Evolutionary conservation across 2,888 invertebrate species (phyloP).

Genomic region (Drosophila suboccidentalis): DNA sequence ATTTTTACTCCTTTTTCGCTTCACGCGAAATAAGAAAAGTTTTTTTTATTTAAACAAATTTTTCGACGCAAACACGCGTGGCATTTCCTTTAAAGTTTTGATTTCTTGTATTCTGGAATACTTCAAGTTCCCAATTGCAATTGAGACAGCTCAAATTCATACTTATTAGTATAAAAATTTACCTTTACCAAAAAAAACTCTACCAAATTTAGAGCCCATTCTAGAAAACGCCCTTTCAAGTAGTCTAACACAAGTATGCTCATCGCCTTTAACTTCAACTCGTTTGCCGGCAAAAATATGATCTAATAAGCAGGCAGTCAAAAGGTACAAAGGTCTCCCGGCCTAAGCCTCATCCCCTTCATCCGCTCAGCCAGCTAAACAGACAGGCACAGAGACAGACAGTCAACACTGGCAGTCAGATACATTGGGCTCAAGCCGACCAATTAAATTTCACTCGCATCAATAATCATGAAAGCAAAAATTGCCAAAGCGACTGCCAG

Average conservation of each 20-base stretch:
- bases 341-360: not conserved
- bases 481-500: constrained; percentile 61
- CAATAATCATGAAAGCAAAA: constrained; percentile 83
- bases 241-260: constrained; percentile 39
- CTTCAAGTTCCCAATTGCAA: constrained; percentile 14
- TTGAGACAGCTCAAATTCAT: not conserved
- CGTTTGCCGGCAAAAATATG: constrained; percentile 59
- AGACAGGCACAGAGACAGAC: constrained; percentile 1
- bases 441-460: constrained; percentile 84
- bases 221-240: constrained; percentile 22
- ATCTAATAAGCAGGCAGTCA: constrained; percentile 59
- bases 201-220: constrained; percentile 5
- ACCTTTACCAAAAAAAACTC: not conserved
- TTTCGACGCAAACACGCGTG: constrained; percentile 56
- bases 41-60: constrained; percentile 81
- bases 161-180: constrained; percentile 7
- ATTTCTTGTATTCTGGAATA: not conserved
- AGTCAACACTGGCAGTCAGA: constrained; percentile 30
- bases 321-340: constrained; percentile 25
- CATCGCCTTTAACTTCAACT: constrained; percentile 36
- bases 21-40: constrained; percentile 79
- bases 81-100: constrained; percentile 57
- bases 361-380: constrained; percentile 4
- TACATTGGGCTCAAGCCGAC: constrained; percentile 63
- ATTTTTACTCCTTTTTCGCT: constrained; percentile 58